A percentile compares a stretch with the other conserved stretches of the same genome.
Conservation (phyloP, 1,140 invertebrate species). For the Zaprionus africanus region DNA sequence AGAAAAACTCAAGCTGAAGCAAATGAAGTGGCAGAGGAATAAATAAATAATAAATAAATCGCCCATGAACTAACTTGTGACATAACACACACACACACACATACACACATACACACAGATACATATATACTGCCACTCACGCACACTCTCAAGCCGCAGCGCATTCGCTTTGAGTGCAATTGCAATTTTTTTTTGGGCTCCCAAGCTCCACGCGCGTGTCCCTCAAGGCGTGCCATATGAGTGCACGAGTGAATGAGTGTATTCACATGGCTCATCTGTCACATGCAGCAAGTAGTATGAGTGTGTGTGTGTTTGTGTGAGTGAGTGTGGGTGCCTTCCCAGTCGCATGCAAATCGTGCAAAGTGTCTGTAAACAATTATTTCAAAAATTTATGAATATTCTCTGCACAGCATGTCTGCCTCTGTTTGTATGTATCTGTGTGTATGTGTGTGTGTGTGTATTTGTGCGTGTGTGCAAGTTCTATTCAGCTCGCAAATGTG, state of each 20-base stretch:
- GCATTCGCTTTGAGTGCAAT: slow-evolving; percentile 15
- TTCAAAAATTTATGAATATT: slow-evolving; percentile 53
- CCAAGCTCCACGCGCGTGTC: slow-evolving; percentile 3
- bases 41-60: slow-evolving; percentile 55
- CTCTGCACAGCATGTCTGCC: background rate
- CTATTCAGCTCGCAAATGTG: slow-evolving; percentile 47
- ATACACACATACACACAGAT: background rate
- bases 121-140: background rate
- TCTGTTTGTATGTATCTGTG: background rate
- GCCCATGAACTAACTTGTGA: slow-evolving; percentile 14
- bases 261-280: slow-evolving; percentile 5
- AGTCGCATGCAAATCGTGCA: slow-evolving; percentile 56
- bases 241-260: background rate
- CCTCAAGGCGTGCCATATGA: slow-evolving; percentile 3
- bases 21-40: slow-evolving; percentile 63
- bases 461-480: slow-evolving; percentile 22
- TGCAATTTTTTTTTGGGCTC: slow-evolving; percentile 1
- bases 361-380: slow-evolving; percentile 75
- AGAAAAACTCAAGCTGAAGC: background rate
- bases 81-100: slow-evolving; percentile 13
- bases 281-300: background rate
- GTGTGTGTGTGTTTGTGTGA: background rate
- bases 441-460: slow-evolving; percentile 1
- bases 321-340: slow-evolving; percentile 5
- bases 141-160: background rate